Base-by-base conservation (phyloP, 2,797 vertebrate genomes). In the Sphenodon punctatus region DNA sequence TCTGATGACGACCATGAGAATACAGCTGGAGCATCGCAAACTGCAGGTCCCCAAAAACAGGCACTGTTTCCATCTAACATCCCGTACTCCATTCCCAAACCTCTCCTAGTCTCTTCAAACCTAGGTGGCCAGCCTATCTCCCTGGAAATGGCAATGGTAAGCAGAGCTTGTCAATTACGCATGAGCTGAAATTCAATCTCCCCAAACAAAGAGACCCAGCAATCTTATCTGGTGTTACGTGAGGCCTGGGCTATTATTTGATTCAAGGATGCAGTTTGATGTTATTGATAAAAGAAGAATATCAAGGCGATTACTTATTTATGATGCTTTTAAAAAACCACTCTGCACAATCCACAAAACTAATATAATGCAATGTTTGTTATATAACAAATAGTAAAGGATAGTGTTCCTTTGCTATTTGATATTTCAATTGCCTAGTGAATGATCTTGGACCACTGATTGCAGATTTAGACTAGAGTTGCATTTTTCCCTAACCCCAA, bases 141-240 rank as follows among this genome's bases (percentile, higher is more conserved):
- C 78, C 79, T 68, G 43, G 94, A 96, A 69, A 92, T 96, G 79
- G 97, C 95, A 0, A 78, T 12, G 86, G 98, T 98, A 94, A 97
- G 97, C 88, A 65, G 8, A 85, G 48, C 90, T 90, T 92, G 76
- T 94, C 88, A 92, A 93, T 94, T 93, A 94, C 89, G 51, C 42
- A 93, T 88, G 84, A 92, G 84, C 81, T 22, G 95, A 91, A 95
- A 97, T 4, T 3, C 45, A 75, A 96, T 77, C 92, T 74, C 19
- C 14, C 41, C 65, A 41, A 36, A 86, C 86, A 89, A 88, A 48
- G 68, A 60, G 64, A 2, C 65, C 4, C 20, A 25, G 89, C 78
- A 91, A 87, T 82, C 53, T 63, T 60, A 88, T 77, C 87, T 16
- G 38, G 60, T 8, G 6, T n/a, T 27, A 10, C 3, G 2, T 67